Conservation (phyloP, 1,140 invertebrate species). For the Trypoxylus dichotomus region DNA sequence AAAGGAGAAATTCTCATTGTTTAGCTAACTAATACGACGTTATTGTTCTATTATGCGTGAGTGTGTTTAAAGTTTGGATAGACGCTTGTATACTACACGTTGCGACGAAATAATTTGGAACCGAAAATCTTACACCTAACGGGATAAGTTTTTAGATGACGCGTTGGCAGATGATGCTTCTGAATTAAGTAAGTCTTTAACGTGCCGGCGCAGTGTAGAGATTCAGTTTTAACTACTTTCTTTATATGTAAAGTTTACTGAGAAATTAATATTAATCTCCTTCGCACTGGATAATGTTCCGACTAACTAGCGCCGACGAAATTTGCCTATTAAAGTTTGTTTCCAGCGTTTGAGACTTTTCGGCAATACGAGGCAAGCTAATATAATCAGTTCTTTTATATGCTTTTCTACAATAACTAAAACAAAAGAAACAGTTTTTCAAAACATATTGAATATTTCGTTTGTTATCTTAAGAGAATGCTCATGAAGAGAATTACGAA, state of each 20-base stretch:
- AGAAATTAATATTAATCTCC: conserved; percentile 4
- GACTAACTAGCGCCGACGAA: background rate
- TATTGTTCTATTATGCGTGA: too few species aligned
- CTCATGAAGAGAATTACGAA: too few species aligned
- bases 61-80: too few species aligned
- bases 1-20: too few species aligned
- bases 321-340: background rate
- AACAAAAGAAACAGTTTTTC: too few species aligned
- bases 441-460: too few species aligned
- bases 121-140: background rate
- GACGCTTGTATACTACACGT: too few species aligned
- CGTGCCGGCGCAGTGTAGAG: background rate
- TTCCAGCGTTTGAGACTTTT: background rate
- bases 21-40: too few species aligned
- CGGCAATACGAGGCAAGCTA: too few species aligned
- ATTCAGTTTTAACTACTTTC: background rate
- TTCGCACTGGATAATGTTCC: background rate
- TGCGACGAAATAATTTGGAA: background rate
- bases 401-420: too few species aligned
- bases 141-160: background rate
- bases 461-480: too few species aligned
- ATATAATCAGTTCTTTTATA: too few species aligned
- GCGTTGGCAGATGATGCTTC: background rate
- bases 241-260: background rate
- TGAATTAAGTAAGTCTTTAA: background rate